Percentiles rank a stretch among this genome's conserved stretches.
These are phyloP conservation scores for Lophotriccus pileatus DNA, from an alignment of 2,797 vertebrate genomes.

Conservation along the genomic window DNA sequence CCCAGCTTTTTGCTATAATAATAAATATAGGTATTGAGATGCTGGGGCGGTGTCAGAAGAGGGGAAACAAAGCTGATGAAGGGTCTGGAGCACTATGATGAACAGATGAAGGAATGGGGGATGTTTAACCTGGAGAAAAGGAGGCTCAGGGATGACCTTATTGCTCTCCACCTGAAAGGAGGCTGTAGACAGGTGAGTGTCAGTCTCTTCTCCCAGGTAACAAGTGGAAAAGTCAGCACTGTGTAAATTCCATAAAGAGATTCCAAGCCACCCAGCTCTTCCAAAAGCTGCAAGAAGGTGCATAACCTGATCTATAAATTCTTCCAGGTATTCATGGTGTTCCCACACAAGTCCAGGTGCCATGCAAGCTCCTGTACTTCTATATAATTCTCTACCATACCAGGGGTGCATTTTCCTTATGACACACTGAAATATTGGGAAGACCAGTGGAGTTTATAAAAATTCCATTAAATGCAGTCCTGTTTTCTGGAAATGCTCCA, in stretches of 20 bases:
- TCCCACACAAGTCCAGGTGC: background rate
- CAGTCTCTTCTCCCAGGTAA: background rate
- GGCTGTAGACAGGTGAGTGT: background rate
- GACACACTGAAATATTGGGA: fast-evolving
- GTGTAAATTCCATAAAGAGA: background rate
- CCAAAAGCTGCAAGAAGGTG: background rate
- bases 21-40: background rate
- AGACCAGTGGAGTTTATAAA: background rate
- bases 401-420: background rate
- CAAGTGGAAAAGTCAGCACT: background rate
- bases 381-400: fast-evolving
- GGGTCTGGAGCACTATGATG: background rate
- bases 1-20: background rate
- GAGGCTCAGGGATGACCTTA: background rate
- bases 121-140: background rate
- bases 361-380: background rate
- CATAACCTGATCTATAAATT: background rate
- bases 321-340: background rate
- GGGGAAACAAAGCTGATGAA: background rate
- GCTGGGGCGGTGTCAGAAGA: background rate
- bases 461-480: background rate
- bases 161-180: background rate
- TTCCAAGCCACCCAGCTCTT: background rate
- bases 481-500: background rate
- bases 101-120: background rate